A percentile compares a stretch with the other conserved stretches of the same genome.
phyloP scores from a whole-genome alignment of 2,888 invertebrate species.

The Biston stratarius region DNA sequence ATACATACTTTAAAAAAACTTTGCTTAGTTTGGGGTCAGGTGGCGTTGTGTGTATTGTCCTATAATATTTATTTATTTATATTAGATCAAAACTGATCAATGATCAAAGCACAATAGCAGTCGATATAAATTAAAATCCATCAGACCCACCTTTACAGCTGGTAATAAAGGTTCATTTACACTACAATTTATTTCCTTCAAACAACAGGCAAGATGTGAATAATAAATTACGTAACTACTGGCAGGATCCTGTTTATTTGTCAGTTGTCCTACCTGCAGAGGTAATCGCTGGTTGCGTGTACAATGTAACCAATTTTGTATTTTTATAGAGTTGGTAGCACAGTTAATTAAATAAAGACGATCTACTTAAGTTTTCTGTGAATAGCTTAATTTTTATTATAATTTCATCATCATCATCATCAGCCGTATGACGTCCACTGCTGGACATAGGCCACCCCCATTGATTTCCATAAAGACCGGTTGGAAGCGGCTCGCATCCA shows the following conservation, averaged over 20 bases:
- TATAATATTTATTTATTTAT: no score
- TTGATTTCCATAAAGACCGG: no score
- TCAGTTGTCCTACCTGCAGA: constrained; percentile 69
- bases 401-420: no score
- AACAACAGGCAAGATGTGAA: constrained; percentile 55
- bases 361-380: neutral
- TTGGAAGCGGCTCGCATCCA: no score
- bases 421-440: no score
- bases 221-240: constrained; percentile 77
- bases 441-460: no score
- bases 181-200: constrained; percentile 55
- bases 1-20: no score
- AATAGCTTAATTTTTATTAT: no score
- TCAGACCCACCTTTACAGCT: constrained; percentile 24
- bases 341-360: constrained; percentile 6
- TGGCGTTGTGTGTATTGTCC: no score
- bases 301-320: constrained; percentile 65
- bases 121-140: constrained; percentile 13
- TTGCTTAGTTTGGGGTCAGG: no score
- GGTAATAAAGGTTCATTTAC: constrained; percentile 38
- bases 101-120: no score
- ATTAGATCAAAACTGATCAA: no score
- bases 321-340: constrained; percentile 60
- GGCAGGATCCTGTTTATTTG: constrained; percentile 78
- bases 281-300: constrained; percentile 74